Base-by-base conservation (phyloP, 2,113 vertebrate species). In the Fulmarus glacialis region DNA sequence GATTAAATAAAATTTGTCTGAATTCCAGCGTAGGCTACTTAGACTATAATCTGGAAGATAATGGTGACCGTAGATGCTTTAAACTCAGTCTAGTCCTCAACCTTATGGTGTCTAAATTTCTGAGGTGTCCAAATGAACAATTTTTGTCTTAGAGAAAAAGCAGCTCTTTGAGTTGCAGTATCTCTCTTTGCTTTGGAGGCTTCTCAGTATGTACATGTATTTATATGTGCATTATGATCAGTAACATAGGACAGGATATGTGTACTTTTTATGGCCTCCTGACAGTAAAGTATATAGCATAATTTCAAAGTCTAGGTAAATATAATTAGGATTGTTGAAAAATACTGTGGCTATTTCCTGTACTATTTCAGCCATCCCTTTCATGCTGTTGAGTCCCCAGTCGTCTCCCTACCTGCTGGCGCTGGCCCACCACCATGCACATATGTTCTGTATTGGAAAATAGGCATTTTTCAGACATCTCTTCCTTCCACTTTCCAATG, bases 401-500 rank as follows among this genome's bases (percentile, higher is more conserved):
- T 6, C 26, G 6, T 0, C 32, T 56, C 5, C 66, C 34, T n/a
- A 43, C 48, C 55, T 27, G 38, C 73, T 55, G 64, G 68, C 71
- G 60, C 83, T 60, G 82, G 7, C 87, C 60, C 64, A 43, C 60
- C 22, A 3, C 52, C 14, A 52, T 36, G 72, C 84, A 67, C 87
- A 8, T 29, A 34, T 29, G 47, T 22, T 82, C 77, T 56, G 29
- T 2, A 0, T 1, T 71, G 73, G 56, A 32, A 50, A 56, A 67
- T 0, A 8, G 20, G 24, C 23, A 0, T 43, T 63, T 53, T 11
- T 34, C 47, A 36, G n/a, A 5, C 11, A 0, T 24, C 24, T 53
- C 36, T 16, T 24, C 53, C 70, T 86, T 62, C 63, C 8, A 2
- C 12, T 53, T 84, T 29, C 47, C 36, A 30, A 9, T 3, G 18